These are phyloP conservation scores for Leptinotarsa haldemani DNA, from an alignment of 2,888 invertebrate genomes.

Conservation along the genomic window DNA sequence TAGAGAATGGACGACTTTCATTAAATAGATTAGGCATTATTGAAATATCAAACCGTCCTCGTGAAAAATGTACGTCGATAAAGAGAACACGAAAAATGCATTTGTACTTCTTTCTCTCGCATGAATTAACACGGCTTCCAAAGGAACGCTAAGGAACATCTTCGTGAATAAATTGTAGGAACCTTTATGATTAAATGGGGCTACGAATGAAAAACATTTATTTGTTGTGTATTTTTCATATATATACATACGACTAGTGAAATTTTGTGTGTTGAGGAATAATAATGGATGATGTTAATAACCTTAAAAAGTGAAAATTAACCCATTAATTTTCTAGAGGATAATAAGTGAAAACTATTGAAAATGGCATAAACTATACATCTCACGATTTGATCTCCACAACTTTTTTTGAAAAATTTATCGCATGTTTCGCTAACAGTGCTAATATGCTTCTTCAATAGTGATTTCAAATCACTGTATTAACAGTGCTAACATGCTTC, in stretches of 20 bases:
- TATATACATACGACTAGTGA: conserved; percentile 12
- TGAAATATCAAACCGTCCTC: conserved; percentile 48
- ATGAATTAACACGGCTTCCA: conserved; percentile 47
- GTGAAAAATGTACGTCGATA: conserved; percentile 43
- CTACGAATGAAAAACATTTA: not conserved
- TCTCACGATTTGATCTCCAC: too few species aligned
- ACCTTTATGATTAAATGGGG: not conserved
- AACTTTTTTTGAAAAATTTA: too few species aligned
- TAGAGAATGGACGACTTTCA: conserved; percentile 44
- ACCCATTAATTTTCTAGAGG: too few species aligned
- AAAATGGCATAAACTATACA: too few species aligned
- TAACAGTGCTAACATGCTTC: too few species aligned
- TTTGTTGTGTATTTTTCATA: conserved; percentile 39
- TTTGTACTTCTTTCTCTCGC: conserved; percentile 58
- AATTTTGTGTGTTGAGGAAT: too few species aligned
- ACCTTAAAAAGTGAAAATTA: too few species aligned
- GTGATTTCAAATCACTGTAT: too few species aligned
- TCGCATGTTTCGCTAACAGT: too few species aligned
- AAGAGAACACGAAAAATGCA: conserved; percentile 55
- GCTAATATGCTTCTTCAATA: too few species aligned
- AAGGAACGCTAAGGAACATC: not conserved
- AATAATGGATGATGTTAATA: too few species aligned
- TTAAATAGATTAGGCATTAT: conserved; percentile 49
- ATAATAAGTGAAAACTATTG: too few species aligned
- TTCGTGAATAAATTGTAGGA: not conserved